These are phyloP conservation scores for Ips nitidus DNA, from an alignment of 1,140 invertebrate species.

Conservation along the genomic window DNA sequence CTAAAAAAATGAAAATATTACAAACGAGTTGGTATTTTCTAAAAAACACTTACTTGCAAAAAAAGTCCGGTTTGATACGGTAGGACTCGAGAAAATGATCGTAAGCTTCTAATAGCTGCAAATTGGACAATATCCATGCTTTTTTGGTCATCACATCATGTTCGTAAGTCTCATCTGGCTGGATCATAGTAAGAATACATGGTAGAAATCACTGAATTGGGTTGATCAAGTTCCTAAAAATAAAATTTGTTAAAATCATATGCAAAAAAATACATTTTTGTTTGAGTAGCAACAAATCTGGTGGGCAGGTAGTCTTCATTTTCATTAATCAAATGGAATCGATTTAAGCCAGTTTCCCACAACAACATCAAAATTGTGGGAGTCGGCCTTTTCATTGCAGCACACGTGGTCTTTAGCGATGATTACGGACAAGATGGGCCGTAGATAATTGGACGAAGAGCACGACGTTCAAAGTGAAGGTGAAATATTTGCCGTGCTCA, in stretches of 20 bases:
- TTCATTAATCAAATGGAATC: neutral
- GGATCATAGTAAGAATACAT: conserved; percentile 54
- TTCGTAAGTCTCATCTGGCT: conserved; percentile 70
- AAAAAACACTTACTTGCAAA: conserved; percentile 54
- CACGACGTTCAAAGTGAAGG: conserved; percentile 25
- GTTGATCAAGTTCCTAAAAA: conserved; percentile 2
- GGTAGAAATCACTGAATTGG: neutral
- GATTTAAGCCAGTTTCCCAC: conserved; percentile 13
- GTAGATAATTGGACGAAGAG: conserved; percentile 28
- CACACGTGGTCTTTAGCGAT: conserved; percentile 26
- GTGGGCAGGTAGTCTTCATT: neutral
- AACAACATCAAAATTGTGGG: conserved; percentile 20
- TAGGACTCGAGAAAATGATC: conserved; percentile 65
- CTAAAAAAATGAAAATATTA: neutral
- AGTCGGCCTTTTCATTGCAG: conserved; percentile 20
- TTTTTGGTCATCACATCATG: conserved; percentile 55
- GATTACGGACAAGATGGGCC: conserved; percentile 21
- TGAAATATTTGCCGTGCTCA: conserved; percentile 25
- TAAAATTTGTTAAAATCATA: conserved; percentile 1
- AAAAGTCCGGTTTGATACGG: conserved; percentile 65
- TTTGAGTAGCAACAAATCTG: too few relatives aligned
- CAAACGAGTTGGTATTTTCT: neutral
- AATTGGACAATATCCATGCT: conserved; percentile 48
- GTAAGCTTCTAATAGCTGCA: conserved; percentile 60
- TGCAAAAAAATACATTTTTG: neutral